Conservation (phyloP, 2,113 vertebrate species). For the Nibea albiflora region DNA sequence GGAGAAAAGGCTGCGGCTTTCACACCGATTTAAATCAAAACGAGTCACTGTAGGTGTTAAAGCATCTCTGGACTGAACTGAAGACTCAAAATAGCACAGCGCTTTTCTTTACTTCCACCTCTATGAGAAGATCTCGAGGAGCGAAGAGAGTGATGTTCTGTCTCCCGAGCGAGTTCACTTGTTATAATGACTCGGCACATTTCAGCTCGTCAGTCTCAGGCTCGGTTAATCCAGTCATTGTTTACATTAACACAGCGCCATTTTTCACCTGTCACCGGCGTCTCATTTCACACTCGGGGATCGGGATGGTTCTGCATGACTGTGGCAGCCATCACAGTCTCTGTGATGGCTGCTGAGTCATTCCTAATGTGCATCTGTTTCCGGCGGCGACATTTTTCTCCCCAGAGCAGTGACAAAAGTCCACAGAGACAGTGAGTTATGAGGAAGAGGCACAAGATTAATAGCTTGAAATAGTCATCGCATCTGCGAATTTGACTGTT, state of each 20-base stretch:
- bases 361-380: constrained; percentile 52
- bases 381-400: constrained; percentile 31
- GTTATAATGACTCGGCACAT: constrained; percentile 24
- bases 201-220: constrained; percentile 3
- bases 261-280: constrained; percentile 47
- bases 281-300: constrained; percentile 37
- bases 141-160: neutral
- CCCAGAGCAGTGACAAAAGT: constrained; percentile 33
- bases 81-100: neutral
- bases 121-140: neutral
- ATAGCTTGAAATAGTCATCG: constrained; percentile 20
- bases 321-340: constrained; percentile 48
- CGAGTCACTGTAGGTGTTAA: neutral
- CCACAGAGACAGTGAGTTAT: constrained; percentile 42
- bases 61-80: neutral
- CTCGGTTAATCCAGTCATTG: constrained; percentile 40
- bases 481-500: constrained; percentile 35
- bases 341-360: constrained; percentile 60
- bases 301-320: constrained; percentile 23
- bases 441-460: constrained; percentile 38
- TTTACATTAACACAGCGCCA: constrained; percentile 34
- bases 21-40: neutral
- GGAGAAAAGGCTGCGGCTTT: neutral
- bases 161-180: too few species aligned
- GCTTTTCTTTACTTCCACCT: neutral